These are phyloP conservation scores for Bucco capensis DNA, from an alignment of 2,113 vertebrate species.

Conservation along the genomic window DNA sequence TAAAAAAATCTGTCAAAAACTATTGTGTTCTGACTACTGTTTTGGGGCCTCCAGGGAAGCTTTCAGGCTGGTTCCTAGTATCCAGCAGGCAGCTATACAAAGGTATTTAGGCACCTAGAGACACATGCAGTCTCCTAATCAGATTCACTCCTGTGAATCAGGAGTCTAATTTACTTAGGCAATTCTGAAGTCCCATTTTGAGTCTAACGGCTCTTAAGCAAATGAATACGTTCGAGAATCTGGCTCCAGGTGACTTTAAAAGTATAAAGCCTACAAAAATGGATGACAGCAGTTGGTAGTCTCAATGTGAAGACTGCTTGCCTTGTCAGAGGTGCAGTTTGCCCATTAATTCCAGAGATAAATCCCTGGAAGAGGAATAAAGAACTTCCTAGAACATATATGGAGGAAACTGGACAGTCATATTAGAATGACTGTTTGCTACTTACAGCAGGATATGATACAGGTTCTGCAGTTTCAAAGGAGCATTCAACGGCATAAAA, in stretches of 20 bases:
- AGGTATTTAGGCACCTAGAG: background rate
- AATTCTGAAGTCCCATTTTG: constrained; percentile 50
- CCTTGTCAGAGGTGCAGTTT: background rate
- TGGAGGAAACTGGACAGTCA: background rate
- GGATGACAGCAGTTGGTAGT: background rate
- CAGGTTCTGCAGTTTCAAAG: background rate
- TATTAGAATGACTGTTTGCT: background rate
- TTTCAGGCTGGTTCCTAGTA: background rate
- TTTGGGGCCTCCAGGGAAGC: background rate
- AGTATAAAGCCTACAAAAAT: background rate
- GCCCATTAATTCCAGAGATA: background rate
- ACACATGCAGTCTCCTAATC: background rate
- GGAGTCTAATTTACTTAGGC: constrained; percentile 31
- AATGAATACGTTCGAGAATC: constrained; percentile 36
- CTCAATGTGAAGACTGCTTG: background rate
- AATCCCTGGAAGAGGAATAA: background rate
- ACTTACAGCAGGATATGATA: background rate
- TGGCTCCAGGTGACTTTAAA: constrained; percentile 1
- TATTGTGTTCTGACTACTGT: background rate
- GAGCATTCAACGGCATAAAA: background rate
- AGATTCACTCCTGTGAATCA: constrained; percentile 29
- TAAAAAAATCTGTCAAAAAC: background rate
- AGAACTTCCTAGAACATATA: background rate
- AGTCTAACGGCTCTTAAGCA: constrained; percentile 39
- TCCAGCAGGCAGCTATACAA: background rate